phyloP scores from a whole-genome alignment of 2,113 vertebrate species.

The human (Homo sapiens) region GRCh38 chr11:120338501-120339000 shows the following conservation, averaged over 20 bases:
- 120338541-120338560: neutral
- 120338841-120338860: neutral
- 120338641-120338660: constrained; percentile 50
- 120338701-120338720: constrained; percentile 16
- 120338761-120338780: constrained; percentile 45
- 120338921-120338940: constrained; percentile 6
- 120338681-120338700: constrained; percentile 39
- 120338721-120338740: neutral
- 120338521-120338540: constrained; percentile 17
- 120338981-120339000: neutral
- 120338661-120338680: neutral
- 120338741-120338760: neutral
- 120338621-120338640: neutral
- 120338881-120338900: constrained; percentile 32
- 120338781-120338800: constrained; percentile 21
- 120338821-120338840: neutral
- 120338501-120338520: constrained; percentile 18
- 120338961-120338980: neutral
- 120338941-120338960: neutral
- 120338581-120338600: neutral
- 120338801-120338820: constrained; percentile 12
- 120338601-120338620: neutral
- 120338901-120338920: constrained; percentile 35
- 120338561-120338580: neutral
- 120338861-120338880: neutral